These are phyloP conservation scores for Cephus spinipes DNA, from an alignment of 2,888 invertebrate genomes.

Conservation along the genomic window DNA sequence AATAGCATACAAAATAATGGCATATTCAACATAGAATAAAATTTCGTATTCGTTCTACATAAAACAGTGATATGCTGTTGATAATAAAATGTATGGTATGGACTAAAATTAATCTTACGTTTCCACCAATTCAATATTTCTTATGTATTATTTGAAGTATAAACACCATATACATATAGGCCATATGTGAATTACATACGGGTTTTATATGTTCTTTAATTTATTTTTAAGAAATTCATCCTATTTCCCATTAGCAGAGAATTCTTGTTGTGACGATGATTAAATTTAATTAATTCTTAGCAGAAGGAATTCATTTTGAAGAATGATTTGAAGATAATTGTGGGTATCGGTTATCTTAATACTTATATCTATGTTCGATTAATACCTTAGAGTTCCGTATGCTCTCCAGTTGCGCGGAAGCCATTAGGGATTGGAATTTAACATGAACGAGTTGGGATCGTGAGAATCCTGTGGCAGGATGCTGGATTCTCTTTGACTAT, in stretches of 20 bases:
- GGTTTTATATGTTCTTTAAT: too few relatives aligned
- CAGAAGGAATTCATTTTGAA: background rate
- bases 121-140: too few relatives aligned
- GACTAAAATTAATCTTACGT: too few relatives aligned
- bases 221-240: too few relatives aligned
- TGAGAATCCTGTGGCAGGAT: background rate
- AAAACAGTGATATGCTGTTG: too few relatives aligned
- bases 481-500: background rate
- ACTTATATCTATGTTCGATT: background rate
- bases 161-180: too few relatives aligned
- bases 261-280: background rate
- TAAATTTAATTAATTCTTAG: background rate
- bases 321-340: background rate
- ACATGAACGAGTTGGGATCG: background rate
- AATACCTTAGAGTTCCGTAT: background rate
- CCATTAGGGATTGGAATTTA: background rate
- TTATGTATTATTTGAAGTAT: too few relatives aligned
- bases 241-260: background rate
- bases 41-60: too few relatives aligned
- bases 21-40: too few relatives aligned
- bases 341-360: background rate
- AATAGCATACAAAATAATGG: too few relatives aligned
- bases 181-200: too few relatives aligned
- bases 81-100: too few relatives aligned
- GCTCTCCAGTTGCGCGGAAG: background rate